Evolutionary conservation across 2,888 invertebrate species (phyloP), one percentile per base, ranked within the genome.

Genomic region (Chirona hameri): DNA sequence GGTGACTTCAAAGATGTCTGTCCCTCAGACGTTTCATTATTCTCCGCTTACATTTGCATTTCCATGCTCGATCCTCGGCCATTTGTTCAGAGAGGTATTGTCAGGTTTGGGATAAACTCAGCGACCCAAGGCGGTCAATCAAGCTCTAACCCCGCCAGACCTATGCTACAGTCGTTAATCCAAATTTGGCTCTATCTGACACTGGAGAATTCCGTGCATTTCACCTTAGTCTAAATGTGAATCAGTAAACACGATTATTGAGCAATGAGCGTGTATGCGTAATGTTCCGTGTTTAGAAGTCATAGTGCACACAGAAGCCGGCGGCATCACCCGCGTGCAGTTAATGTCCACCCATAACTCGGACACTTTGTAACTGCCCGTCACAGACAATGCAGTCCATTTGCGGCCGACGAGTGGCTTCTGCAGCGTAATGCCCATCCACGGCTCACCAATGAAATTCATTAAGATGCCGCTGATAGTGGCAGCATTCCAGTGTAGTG

Each of bases 401-500:
- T 46, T 27, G 27, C 39, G 21, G 39, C 14, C 46, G 18, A 1
- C 24, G 52, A 5, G 24, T 46, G 18, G 76, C 76, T 46, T 46
- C 46, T 46, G 76, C 46, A 39, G 76, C 0, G 46, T 76, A 76
- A 46, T 39, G 72, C 72, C 21, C 7, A 24, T 21, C 46, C 76
- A 39, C 14, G 2, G 76, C 4, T 10, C 24, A 10, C 24, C 76
- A 46, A 39, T 46, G 46, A 76, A 76, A 76, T 76, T 76, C 46
- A 76, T 76, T 76, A 76, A 76, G 76, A 76, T 76, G 39, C 24
- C 21, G 76, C 76, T 24, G 76, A 76, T 76, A 76, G 46, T n/a
- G 29, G 46, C 46, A 24, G 46, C 76, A 76, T 76, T 76, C 76
- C 76, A 76, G 24, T 29, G 29, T 15, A 24, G 72, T 60, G 60